Evolutionary conservation across 2,113 vertebrate species (phyloP).

Genomic region (Nothoprocta perdicaria): DNA sequence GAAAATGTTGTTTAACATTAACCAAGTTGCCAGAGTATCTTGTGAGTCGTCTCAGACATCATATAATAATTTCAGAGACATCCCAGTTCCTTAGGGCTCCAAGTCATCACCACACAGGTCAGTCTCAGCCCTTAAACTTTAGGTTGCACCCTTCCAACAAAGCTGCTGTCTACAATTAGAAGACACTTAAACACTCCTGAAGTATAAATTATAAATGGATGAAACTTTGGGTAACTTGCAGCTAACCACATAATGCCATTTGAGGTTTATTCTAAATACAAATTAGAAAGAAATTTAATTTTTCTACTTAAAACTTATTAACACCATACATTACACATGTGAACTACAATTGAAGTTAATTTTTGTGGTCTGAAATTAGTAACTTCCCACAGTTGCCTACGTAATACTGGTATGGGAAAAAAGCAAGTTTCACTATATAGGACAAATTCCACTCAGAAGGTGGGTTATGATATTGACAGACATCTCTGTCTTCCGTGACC

Average conservation of each 20-base stretch:
- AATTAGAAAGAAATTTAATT: neutral
- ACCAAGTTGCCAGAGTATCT: neutral
- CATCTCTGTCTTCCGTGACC: neutral
- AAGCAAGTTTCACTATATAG: neutral
- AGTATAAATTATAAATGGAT: conserved; percentile 16
- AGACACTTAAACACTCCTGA: neutral
- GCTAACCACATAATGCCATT: conserved; percentile 18
- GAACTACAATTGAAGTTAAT: neutral
- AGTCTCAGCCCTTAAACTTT: neutral
- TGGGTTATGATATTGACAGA: neutral
- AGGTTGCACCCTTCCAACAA: neutral
- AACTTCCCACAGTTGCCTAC: neutral
- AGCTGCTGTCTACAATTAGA: neutral
- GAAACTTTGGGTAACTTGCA: conserved; percentile 13
- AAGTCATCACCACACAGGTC: neutral
- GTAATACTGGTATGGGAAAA: neutral
- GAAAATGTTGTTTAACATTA: neutral
- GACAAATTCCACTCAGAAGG: neutral
- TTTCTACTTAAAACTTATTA: conserved; percentile 2
- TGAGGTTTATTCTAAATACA: neutral
- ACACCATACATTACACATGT: neutral
- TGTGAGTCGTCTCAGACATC: neutral
- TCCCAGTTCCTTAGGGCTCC: neutral
- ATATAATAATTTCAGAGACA: neutral
- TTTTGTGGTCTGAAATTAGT: neutral